Evolutionary conservation across 1,140 invertebrate genomes (phyloP).

Genomic region (Bradysia coprophila): DNA sequence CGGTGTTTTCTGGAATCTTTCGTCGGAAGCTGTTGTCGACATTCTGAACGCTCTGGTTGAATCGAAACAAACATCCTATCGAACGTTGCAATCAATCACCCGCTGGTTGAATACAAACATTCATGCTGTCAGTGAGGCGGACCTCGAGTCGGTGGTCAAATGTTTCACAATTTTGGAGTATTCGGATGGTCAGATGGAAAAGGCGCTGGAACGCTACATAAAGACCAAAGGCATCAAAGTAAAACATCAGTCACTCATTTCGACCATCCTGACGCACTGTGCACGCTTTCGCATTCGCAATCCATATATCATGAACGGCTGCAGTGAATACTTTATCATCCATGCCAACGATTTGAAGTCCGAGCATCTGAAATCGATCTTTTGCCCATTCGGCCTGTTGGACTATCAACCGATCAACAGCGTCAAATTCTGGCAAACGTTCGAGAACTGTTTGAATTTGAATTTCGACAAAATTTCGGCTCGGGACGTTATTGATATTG

Average conservation of each 20-base stretch:
- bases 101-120: slow-evolving; percentile 42
- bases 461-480: slow-evolving; percentile 38
- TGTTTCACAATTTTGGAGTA: slow-evolving; percentile 32
- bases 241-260: slow-evolving; percentile 33
- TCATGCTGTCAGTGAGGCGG: slow-evolving; percentile 34
- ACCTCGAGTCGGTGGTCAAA: slow-evolving; percentile 35
- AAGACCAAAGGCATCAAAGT: slow-evolving; percentile 29
- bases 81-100: slow-evolving; percentile 27
- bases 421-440: slow-evolving; percentile 34
- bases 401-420: slow-evolving; percentile 33
- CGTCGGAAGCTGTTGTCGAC: slow-evolving; percentile 29
- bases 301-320: slow-evolving; percentile 32
- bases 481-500: slow-evolving; percentile 36
- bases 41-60: slow-evolving; percentile 28
- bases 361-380: slow-evolving; percentile 33
- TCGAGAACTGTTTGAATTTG: slow-evolving; percentile 33
- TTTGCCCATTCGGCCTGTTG: slow-evolving; percentile 41
- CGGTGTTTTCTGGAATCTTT: slow-evolving; percentile 35
- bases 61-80: slow-evolving; percentile 20
- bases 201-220: slow-evolving; percentile 39
- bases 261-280: slow-evolving; percentile 41
- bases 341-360: slow-evolving; percentile 28
- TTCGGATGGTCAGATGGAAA: slow-evolving; percentile 30
- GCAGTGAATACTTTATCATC: slow-evolving; percentile 35
- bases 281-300: slow-evolving; percentile 35